Evolutionary conservation across 2,113 vertebrate species (phyloP).

Genomic region (Cranoglanis bouderius): DNA sequence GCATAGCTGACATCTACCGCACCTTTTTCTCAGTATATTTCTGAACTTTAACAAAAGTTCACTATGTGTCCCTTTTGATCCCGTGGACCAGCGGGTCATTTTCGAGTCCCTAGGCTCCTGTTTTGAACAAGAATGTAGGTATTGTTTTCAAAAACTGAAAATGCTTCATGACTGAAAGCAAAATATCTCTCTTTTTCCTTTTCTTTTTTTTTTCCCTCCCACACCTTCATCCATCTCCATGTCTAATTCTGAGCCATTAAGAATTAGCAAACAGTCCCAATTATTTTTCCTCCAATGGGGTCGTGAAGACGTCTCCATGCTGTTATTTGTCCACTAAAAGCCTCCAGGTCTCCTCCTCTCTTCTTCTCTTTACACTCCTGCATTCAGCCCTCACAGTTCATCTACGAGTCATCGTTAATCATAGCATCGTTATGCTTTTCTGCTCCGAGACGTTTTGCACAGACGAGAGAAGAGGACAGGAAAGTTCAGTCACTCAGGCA

Average conservation of each 20-base stretch:
- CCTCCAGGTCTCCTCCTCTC: not conserved
- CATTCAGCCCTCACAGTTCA: not conserved
- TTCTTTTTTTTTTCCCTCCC: not conserved
- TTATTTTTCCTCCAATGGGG: not conserved
- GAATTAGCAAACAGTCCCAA: conserved; percentile 2
- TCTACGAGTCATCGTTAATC: not conserved
- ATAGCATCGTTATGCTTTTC: not conserved
- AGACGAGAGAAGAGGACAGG: not conserved
- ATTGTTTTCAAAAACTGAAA: not conserved
- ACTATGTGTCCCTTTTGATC: not conserved
- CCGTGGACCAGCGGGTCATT: not conserved
- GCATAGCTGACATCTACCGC: not conserved
- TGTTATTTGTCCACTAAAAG: conserved; percentile 4
- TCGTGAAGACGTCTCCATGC: not conserved
- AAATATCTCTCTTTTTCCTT: not conserved
- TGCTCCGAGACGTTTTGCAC: not conserved
- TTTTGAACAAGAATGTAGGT: not conserved
- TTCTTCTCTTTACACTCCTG: conserved; percentile 2
- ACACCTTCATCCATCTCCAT: not conserved
- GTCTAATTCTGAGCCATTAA: not conserved
- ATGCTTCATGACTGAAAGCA: not conserved
- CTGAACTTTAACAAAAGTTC: not conserved
- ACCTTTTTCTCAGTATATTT: not conserved
- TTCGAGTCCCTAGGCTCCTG: not conserved
- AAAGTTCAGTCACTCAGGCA: not conserved